These are phyloP conservation scores for Nemoura dubitans DNA, from an alignment of 2,888 invertebrate genomes.

Conservation along the genomic window DNA sequence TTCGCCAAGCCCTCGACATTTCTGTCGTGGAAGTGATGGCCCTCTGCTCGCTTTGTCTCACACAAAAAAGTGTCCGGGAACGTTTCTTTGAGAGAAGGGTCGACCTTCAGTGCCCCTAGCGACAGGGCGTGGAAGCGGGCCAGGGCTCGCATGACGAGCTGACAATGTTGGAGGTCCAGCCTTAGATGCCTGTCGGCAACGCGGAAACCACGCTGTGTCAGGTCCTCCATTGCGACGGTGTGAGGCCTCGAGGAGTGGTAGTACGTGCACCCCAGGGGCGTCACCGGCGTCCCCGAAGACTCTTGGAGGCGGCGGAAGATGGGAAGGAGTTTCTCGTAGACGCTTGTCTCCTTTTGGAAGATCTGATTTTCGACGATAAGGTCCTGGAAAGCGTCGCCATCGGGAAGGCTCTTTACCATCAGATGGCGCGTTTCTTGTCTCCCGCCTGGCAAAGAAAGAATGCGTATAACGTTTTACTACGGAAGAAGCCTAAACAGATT, in stretches of 20 bases:
- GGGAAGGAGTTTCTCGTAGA: constrained; percentile 42
- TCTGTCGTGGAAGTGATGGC: neutral
- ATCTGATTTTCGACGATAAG: constrained; percentile 31
- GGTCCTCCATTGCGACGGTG: constrained; percentile 46
- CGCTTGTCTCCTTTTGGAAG: constrained; percentile 44
- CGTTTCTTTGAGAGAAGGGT: constrained; percentile 23
- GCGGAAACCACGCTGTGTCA: constrained; percentile 41
- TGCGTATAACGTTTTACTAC: too few species aligned
- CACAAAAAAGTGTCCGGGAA: constrained; percentile 14
- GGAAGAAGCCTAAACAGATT: neutral
- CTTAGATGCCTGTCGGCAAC: constrained; percentile 41
- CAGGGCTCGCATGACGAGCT: constrained; percentile 42
- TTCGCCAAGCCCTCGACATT: neutral
- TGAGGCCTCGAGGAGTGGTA: constrained; percentile 7
- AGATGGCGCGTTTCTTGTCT: neutral
- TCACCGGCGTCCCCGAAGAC: neutral
- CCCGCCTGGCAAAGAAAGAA: neutral
- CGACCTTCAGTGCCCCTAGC: constrained; percentile 26
- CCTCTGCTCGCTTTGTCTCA: neutral
- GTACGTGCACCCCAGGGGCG: neutral
- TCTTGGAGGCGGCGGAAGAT: constrained; percentile 7
- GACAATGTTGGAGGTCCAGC: constrained; percentile 44
- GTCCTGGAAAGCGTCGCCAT: constrained; percentile 23
- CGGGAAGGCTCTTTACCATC: constrained; percentile 40
- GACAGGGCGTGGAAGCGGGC: constrained; percentile 46